Percentiles rank a stretch among this genome's conserved stretches.
These are phyloP conservation scores for Toxotes lorentzi DNA, from an alignment of 2,797 vertebrate species.

Conservation along the genomic window DNA sequence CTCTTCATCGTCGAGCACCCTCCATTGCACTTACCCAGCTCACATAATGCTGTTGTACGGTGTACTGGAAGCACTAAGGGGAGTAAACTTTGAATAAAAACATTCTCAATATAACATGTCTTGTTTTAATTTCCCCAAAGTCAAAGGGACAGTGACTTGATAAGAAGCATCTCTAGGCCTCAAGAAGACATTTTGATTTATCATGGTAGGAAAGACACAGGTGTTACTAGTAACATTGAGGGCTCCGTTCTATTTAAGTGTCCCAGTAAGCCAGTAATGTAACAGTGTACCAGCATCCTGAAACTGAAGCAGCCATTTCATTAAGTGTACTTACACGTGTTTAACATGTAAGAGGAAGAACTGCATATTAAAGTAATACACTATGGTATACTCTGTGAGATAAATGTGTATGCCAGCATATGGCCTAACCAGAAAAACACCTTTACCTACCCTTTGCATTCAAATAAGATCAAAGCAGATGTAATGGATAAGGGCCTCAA, in stretches of 20 bases:
- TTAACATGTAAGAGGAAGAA: too few species aligned
- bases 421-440: background rate
- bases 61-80: slow-evolving; percentile 84
- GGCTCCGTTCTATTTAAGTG: background rate
- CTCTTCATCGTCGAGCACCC: slow-evolving; percentile 75
- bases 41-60: slow-evolving; percentile 79
- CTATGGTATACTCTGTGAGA: background rate
- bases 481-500: background rate
- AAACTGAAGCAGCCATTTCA: background rate
- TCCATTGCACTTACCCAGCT: slow-evolving; percentile 78
- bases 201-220: background rate
- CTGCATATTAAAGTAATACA: background rate
- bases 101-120: slow-evolving; percentile 81
- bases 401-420: background rate
- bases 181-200: background rate
- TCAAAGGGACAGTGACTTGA: background rate
- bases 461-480: background rate
- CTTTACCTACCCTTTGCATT: background rate
- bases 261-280: background rate
- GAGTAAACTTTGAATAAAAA: slow-evolving; percentile 89
- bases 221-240: background rate
- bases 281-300: background rate
- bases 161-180: too few species aligned
- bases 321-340: background rate
- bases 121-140: slow-evolving; percentile 10